phyloP scores from a whole-genome alignment of 1,140 invertebrate genomes.

The Drosophila ananassae region DNA sequence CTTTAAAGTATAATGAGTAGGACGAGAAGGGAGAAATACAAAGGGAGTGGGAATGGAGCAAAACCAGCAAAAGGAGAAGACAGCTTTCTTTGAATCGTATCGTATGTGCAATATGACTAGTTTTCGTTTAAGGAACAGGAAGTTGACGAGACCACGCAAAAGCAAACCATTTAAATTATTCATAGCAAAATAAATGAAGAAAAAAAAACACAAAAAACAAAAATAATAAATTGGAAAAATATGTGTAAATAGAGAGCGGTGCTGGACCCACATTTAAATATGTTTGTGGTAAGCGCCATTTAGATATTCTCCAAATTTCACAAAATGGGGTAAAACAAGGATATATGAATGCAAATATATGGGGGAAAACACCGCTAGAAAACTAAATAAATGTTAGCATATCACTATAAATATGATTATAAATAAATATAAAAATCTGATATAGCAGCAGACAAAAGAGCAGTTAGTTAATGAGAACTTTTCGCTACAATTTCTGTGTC shows the following conservation, averaged over 20 bases:
- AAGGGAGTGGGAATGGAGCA: slow-evolving; percentile 14
- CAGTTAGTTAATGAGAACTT: slow-evolving; percentile 64
- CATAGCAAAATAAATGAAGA: slow-evolving; percentile 14
- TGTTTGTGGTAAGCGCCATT: slow-evolving; percentile 10
- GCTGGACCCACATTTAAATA: slow-evolving; percentile 6
- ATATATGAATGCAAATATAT: slow-evolving; percentile 3
- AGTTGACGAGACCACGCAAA: slow-evolving; percentile 39
- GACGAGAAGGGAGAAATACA: slow-evolving; percentile 10
- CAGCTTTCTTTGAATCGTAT: slow-evolving; percentile 44
- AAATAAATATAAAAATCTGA: slow-evolving; percentile 48
- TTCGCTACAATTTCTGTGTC: slow-evolving; percentile 77
- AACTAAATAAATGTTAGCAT: slow-evolving; percentile 72
- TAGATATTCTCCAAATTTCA: slow-evolving; percentile 19
- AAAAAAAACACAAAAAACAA: slow-evolving; percentile 16
- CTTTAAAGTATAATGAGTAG: slow-evolving; percentile 64
- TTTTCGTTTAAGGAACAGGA: slow-evolving; percentile 85
- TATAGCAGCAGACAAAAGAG: slow-evolving; percentile 42
- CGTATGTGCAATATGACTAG: slow-evolving; percentile 87
- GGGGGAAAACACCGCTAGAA: slow-evolving; percentile 21
- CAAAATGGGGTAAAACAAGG: slow-evolving; percentile 13
- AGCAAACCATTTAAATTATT: slow-evolving; percentile 42
- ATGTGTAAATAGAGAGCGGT: slow-evolving; percentile 46
- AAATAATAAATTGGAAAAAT: slow-evolving; percentile 20
- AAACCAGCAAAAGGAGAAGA: slow-evolving; percentile 11
- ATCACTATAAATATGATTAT: slow-evolving; percentile 64